Conservation (phyloP, 2,797 vertebrate species). For the Sebastes baramenuke region DNA sequence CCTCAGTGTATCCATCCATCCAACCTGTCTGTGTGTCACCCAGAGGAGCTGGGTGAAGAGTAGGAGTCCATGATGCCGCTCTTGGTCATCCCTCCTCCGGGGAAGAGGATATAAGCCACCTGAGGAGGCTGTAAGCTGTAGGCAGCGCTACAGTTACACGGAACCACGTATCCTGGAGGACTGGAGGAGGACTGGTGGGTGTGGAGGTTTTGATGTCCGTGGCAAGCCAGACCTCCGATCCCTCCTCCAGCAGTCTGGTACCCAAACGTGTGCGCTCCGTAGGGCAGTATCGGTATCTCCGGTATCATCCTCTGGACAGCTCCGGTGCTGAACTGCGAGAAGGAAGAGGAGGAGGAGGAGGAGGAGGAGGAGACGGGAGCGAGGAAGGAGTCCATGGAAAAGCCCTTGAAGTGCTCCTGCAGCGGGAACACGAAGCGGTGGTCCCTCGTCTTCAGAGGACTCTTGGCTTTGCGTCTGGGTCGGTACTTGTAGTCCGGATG, state of each 20-base stretch:
- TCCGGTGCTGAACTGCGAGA: slow-evolving; percentile 89
- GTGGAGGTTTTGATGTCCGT: slow-evolving; percentile 87
- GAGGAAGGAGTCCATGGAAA: slow-evolving; percentile 89
- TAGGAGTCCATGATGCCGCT: slow-evolving; percentile 89
- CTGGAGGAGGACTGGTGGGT: slow-evolving; percentile 88
- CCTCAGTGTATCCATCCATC: neutral
- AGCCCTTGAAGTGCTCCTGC: slow-evolving; percentile 90
- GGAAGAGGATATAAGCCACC: slow-evolving; percentile 95
- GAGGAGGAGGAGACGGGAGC: slow-evolving; percentile 83
- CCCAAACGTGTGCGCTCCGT: slow-evolving; percentile 88
- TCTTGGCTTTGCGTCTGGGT: slow-evolving; percentile 94
- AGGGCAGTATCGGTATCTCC: slow-evolving; percentile 89
- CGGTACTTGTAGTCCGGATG: slow-evolving; percentile 99
- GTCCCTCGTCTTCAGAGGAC: slow-evolving; percentile 88
- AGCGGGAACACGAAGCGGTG: slow-evolving; percentile 91
- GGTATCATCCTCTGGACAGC: slow-evolving; percentile 89
- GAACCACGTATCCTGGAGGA: slow-evolving; percentile 92
- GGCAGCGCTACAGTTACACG: slow-evolving; percentile 90
- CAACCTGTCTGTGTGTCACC: slow-evolving; percentile 30
- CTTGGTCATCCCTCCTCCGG: slow-evolving; percentile 90
- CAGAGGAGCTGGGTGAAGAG: slow-evolving; percentile 84
- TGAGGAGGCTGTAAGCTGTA: slow-evolving; percentile 93
- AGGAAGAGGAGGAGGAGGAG: slow-evolving; percentile 87
- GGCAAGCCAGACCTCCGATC: slow-evolving; percentile 87
- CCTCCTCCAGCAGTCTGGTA: slow-evolving; percentile 84